Evolutionary conservation across 2,797 vertebrate genomes (phyloP).

Genomic region (Macrochelys suwanniensis): DNA sequence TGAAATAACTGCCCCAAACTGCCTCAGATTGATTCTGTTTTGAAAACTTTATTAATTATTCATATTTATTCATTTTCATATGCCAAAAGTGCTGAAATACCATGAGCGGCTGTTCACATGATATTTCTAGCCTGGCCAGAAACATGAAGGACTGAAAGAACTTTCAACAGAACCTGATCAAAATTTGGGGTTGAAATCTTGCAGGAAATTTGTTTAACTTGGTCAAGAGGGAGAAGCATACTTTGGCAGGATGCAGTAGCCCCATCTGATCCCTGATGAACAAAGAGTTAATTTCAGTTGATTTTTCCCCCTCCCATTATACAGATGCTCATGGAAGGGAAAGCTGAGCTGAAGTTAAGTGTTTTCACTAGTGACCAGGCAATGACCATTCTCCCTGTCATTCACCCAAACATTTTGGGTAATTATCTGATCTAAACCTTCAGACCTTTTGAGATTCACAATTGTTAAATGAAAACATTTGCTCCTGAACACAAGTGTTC

Average conservation of each 20-base stretch:
- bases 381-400: neutral
- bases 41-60: neutral
- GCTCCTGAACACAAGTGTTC: neutral
- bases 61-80: neutral
- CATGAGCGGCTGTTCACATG: neutral
- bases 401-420: neutral
- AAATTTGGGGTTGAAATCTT: neutral
- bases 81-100: neutral
- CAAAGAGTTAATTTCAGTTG: neutral
- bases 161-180: neutral
- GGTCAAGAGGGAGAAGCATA: neutral
- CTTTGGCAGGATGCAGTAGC: neutral
- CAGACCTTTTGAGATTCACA: neutral
- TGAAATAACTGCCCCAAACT: neutral
- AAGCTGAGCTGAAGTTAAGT: neutral
- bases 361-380: neutral
- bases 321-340: neutral
- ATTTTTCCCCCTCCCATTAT: neutral
- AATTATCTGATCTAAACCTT: neutral
- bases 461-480: constrained; percentile 26
- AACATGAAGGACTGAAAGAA: neutral
- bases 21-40: neutral
- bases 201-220: neutral
- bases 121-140: neutral
- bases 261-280: neutral